Conservation (phyloP, 2,888 invertebrate species). For the Aphodius sticticus region DNA sequence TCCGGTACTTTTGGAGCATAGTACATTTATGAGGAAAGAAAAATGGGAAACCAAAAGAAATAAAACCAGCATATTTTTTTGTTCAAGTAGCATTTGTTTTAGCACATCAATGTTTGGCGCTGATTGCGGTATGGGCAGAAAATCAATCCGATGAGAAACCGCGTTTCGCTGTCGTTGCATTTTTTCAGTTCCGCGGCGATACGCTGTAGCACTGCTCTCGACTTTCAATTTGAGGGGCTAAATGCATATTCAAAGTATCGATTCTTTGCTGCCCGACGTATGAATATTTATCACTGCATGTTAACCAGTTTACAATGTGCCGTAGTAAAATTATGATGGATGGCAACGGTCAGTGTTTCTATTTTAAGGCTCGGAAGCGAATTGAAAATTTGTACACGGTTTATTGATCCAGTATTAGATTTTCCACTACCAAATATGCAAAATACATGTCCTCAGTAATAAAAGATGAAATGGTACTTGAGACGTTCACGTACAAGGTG, state of each 20-base stretch:
- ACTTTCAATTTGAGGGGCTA: conserved; percentile 35
- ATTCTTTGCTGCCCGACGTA: conserved; percentile 27
- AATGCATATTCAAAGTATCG: conserved; percentile 37
- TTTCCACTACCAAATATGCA: neutral
- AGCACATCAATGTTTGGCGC: too few relatives aligned
- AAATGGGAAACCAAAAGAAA: too few relatives aligned
- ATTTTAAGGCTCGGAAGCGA: conserved; percentile 15
- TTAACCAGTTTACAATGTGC: conserved; percentile 27
- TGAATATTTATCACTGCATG: conserved; percentile 36
- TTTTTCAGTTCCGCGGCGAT: conserved; percentile 6
- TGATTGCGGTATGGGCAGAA: neutral
- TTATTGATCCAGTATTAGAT: neutral
- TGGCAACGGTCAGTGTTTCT: conserved; percentile 9
- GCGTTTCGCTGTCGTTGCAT: conserved; percentile 13
- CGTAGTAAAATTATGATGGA: conserved; percentile 32
- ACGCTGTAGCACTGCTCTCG: conserved; percentile 9
- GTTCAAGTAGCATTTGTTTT: too few relatives aligned
- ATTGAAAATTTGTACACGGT: conserved; percentile 22
- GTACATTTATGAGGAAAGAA: too few relatives aligned
- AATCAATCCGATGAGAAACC: neutral
- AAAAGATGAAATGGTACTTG: neutral
- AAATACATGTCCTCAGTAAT: neutral
- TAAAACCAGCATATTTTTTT: too few relatives aligned
- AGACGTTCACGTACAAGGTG: neutral
- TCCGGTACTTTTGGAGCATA: too few relatives aligned